Conservation (phyloP, 2,888 invertebrate species). For the Leucozona laternaria region DNA sequence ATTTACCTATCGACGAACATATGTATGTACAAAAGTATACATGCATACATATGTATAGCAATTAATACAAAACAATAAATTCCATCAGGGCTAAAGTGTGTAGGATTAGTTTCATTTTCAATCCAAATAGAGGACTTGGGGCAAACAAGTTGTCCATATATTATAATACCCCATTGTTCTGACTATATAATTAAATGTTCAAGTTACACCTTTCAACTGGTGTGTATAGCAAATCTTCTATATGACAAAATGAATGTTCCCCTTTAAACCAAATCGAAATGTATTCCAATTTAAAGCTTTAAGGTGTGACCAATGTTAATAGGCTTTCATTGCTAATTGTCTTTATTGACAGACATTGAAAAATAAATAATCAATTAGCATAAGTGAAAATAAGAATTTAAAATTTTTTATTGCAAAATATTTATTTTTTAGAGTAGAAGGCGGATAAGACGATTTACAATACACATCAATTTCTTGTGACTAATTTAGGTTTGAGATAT, state of each 20-base stretch:
- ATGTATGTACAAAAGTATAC: no score
- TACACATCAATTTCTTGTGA: neutral
- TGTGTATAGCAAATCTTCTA: neutral
- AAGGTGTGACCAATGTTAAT: neutral
- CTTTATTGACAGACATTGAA: conserved; percentile 11
- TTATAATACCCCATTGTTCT: neutral
- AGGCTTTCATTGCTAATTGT: neutral
- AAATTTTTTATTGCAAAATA: neutral
- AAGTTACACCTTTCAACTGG: neutral
- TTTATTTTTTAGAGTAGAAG: neutral
- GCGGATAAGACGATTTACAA: neutral
- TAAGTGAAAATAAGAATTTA: conserved; percentile 15
- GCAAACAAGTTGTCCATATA: neutral
- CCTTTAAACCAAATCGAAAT: neutral
- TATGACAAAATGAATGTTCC: neutral
- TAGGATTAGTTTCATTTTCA: neutral
- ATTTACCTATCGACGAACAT: no score
- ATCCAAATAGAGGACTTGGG: neutral
- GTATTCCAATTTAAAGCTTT: neutral
- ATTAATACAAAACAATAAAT: no score
- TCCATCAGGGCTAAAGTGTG: no score
- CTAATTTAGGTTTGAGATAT: neutral
- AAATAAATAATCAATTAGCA: conserved; percentile 18
- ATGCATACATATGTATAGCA: no score
- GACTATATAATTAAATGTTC: neutral